These are phyloP conservation scores for Uria lomvia DNA, from an alignment of 2,113 vertebrate species.

Conservation along the genomic window DNA sequence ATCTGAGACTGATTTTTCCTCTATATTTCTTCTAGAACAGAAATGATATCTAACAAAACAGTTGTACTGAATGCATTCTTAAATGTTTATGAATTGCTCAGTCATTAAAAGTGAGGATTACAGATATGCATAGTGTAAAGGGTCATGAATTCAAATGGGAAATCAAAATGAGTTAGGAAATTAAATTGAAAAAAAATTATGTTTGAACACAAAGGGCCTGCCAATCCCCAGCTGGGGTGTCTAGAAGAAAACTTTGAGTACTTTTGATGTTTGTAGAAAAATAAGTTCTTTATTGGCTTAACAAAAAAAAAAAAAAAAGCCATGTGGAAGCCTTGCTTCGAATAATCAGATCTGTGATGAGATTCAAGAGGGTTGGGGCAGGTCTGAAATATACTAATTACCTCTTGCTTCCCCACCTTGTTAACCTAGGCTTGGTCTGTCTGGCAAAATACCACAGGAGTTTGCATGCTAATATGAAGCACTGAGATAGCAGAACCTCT, in stretches of 20 bases:
- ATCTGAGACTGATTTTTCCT: neutral
- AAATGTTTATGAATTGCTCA: neutral
- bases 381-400: neutral
- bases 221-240: rapidly evolving
- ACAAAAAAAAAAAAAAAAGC: neutral
- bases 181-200: neutral
- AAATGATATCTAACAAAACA: neutral
- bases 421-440: neutral
- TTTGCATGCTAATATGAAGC: neutral
- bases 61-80: neutral
- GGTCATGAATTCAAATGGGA: neutral
- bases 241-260: neutral
- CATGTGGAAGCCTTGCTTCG: neutral
- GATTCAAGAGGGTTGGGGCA: rapidly evolving
- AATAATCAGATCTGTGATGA: neutral
- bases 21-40: neutral
- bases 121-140: neutral
- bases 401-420: rapidly evolving
- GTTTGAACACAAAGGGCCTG: neutral
- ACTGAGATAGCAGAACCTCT: neutral
- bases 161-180: rapidly evolving
- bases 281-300: neutral
- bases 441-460: neutral
- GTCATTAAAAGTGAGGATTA: neutral
- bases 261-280: neutral